Conservation (phyloP, 2,888 invertebrate genomes). For the Perdita meconis region DNA sequence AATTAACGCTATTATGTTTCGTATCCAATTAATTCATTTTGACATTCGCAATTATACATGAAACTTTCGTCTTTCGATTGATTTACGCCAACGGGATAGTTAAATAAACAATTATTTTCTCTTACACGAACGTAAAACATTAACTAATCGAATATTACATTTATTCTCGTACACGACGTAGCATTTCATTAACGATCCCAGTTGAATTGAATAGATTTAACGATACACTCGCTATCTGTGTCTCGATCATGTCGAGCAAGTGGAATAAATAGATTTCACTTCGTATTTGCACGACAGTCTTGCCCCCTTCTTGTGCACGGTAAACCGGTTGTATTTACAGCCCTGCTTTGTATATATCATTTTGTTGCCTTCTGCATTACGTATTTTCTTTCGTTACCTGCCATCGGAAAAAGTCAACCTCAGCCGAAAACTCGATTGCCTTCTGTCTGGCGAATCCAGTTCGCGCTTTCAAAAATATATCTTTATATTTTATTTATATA, state of each 20-base stretch:
- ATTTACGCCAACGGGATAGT: conserved; percentile 16
- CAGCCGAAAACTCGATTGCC: conserved; percentile 72
- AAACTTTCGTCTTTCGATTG: background rate
- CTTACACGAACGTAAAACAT: conserved; percentile 56
- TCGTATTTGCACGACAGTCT: conserved; percentile 73
- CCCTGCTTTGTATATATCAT: conserved; percentile 57
- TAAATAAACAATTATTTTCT: conserved; percentile 21
- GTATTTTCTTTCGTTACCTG: conserved; percentile 63
- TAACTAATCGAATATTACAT: conserved; percentile 47
- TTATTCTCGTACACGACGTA: conserved; percentile 16
- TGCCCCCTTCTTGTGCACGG: conserved; percentile 62
- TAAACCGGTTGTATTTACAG: conserved; percentile 75
- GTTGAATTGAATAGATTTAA: conserved; percentile 37
- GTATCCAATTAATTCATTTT: conserved; percentile 31
- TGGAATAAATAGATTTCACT: conserved; percentile 70
- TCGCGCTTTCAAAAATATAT: conserved; percentile 77
- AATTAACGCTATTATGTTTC: conserved; percentile 15
- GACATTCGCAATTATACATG: conserved; percentile 22
- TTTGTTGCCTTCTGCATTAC: conserved; percentile 62
- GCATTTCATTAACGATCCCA: conserved; percentile 42
- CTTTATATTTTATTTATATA: conserved; percentile 68
- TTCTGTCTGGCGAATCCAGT: conserved; percentile 74
- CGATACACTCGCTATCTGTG: conserved; percentile 46
- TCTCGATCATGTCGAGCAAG: conserved; percentile 64
- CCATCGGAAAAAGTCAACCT: conserved; percentile 63